A percentile compares a stretch with the other conserved stretches of the same genome.
Conservation (phyloP, 2,888 invertebrate genomes). For the Heliconius sara region DNA sequence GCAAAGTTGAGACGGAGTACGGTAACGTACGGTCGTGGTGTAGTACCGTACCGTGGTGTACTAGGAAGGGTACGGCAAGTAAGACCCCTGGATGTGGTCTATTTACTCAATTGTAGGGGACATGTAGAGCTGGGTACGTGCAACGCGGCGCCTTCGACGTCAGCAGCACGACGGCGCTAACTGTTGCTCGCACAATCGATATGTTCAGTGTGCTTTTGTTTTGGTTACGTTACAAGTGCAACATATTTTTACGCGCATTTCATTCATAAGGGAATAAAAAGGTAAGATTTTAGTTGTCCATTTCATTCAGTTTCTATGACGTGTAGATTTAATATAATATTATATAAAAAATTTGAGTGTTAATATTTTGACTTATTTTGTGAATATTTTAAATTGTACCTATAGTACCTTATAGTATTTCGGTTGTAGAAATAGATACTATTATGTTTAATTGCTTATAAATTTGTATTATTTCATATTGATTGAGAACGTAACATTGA, state of each 20-base stretch:
- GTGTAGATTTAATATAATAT: background rate
- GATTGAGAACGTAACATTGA: no score
- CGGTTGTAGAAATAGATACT: background rate
- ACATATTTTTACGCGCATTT: slow-evolving; percentile 44
- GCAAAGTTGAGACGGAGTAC: slow-evolving; percentile 39
- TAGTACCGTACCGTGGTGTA: background rate
- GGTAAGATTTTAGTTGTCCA: background rate
- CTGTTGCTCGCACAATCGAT: slow-evolving; percentile 70
- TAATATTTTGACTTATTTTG: background rate
- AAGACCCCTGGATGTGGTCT: background rate
- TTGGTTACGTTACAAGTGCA: slow-evolving; percentile 56
- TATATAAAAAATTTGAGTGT: background rate
- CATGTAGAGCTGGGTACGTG: background rate
- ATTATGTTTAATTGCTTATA: background rate
- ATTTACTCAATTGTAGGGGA: background rate
- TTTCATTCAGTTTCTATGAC: background rate
- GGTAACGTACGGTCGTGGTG: background rate
- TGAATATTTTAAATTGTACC: background rate
- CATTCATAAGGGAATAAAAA: slow-evolving; percentile 18
- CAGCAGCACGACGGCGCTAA: slow-evolving; percentile 45
- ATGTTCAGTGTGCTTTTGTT: slow-evolving; percentile 66
- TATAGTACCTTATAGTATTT: background rate
- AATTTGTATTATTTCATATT: no score
- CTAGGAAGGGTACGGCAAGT: background rate
- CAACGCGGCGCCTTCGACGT: background rate